A percentile compares a stretch with the other conserved stretches of the same genome.
Evolutionary conservation across 2,113 vertebrate genomes (phyloP).

Genomic region (Isichthys henryi): DNA sequence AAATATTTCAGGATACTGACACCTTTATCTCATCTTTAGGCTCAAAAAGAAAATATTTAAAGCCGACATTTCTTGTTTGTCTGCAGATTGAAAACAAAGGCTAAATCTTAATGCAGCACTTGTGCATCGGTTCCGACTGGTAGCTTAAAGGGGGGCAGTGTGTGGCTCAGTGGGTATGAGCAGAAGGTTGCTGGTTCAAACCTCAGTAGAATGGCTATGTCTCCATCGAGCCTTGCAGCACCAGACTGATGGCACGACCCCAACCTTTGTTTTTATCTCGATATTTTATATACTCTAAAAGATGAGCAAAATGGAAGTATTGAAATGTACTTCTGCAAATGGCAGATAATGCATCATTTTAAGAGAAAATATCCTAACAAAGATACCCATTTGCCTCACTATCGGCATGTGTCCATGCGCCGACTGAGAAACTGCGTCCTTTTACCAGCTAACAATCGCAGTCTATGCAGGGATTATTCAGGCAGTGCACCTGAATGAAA

Average conservation of each 20-base stretch:
- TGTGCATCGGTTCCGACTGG: too few species aligned
- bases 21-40: neutral
- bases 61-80: neutral
- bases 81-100: neutral
- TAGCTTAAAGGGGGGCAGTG: neutral
- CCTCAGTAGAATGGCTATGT: neutral
- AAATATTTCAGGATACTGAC: neutral
- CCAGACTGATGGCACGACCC: neutral
- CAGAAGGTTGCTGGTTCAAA: neutral
- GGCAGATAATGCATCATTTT: too few species aligned
- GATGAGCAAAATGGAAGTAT: too few species aligned
- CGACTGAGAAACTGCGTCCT: neutral
- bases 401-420: neutral
- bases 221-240: neutral
- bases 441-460: neutral
- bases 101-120: neutral
- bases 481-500: neutral
- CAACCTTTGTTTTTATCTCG: neutral
- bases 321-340: too few species aligned
- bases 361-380: too few species aligned
- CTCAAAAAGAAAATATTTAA: neutral
- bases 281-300: too few species aligned
- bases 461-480: neutral
- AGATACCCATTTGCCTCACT: neutral
- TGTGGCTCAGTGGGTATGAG: neutral